These are phyloP conservation scores for Ceraclea dissimilis DNA, from an alignment of 2,888 invertebrate genomes.

Conservation along the genomic window DNA sequence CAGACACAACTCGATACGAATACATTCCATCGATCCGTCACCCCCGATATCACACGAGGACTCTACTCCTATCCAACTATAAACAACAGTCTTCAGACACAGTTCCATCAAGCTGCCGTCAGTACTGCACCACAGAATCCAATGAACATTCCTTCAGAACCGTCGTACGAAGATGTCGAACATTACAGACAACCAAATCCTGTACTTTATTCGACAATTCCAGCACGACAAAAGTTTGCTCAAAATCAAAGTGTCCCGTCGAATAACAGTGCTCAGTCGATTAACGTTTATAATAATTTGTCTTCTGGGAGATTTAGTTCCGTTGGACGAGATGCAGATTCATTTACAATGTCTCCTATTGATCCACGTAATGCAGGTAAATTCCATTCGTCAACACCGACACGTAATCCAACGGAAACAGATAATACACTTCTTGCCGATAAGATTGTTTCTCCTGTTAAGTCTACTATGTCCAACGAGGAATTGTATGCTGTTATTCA, in stretches of 20 bases:
- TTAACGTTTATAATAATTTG: constrained; percentile 17
- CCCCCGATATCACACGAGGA: constrained; percentile 18
- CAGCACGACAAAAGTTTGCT: not conserved
- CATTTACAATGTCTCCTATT: constrained; percentile 58
- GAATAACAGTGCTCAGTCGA: constrained; percentile 1
- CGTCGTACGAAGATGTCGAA: not conserved
- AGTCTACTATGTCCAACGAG: constrained; percentile 70
- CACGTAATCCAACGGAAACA: constrained; percentile 33
- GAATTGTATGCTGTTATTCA: constrained; percentile 71
- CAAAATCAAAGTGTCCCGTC: not conserved
- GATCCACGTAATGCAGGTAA: constrained; percentile 53
- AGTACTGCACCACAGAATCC: not conserved
- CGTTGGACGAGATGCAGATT: constrained; percentile 30
- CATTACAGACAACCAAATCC: not conserved
- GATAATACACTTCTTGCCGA: constrained; percentile 30
- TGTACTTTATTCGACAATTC: not conserved
- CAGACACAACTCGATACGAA: constrained; percentile 30
- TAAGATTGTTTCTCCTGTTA: constrained; percentile 56
- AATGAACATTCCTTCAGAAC: constrained; percentile 1
- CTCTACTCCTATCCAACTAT: constrained; percentile 6
- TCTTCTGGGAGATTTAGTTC: constrained; percentile 5
- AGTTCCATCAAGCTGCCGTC: not conserved
- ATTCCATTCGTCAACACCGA: constrained; percentile 64
- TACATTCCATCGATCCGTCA: constrained; percentile 16
- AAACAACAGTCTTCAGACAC: not conserved